These are phyloP conservation scores for Papilio aristodemus DNA, from an alignment of 1,140 invertebrate species.

Conservation along the genomic window DNA sequence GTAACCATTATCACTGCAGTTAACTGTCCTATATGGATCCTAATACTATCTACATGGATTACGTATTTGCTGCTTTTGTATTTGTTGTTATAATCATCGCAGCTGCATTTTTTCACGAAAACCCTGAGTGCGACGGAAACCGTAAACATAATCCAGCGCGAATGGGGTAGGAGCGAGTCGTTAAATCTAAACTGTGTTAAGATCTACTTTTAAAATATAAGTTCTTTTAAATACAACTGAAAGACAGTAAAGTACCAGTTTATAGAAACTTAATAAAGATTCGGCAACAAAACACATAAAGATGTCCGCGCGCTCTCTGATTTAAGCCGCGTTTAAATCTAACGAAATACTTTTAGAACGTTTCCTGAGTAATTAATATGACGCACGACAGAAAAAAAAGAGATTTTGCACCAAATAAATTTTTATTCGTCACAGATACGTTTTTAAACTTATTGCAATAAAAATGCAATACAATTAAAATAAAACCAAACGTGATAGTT, in stretches of 20 bases:
- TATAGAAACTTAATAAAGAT: constrained; percentile 27
- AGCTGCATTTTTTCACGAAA: no score
- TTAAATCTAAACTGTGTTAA: constrained; percentile 10
- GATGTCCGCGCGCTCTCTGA: constrained; percentile 16
- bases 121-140: no score
- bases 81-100: no score
- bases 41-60: no score
- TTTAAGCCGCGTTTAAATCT: constrained; percentile 23
- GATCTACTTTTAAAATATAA: constrained; percentile 2
- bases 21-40: no score
- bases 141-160: no score
- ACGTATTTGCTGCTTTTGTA: no score
- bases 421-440: no score
- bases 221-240: neutral
- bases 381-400: neutral
- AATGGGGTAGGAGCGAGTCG: no score
- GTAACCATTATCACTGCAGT: no score
- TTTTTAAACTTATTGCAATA: neutral
- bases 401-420: neutral
- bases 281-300: constrained; percentile 28
- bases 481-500: no score
- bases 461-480: no score
- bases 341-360: constrained; percentile 24
- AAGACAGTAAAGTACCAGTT: constrained; percentile 3
- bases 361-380: constrained; percentile 25